Evolutionary conservation across 2,797 vertebrate genomes (phyloP).

Genomic region (Bovichtus diacanthus): DNA sequence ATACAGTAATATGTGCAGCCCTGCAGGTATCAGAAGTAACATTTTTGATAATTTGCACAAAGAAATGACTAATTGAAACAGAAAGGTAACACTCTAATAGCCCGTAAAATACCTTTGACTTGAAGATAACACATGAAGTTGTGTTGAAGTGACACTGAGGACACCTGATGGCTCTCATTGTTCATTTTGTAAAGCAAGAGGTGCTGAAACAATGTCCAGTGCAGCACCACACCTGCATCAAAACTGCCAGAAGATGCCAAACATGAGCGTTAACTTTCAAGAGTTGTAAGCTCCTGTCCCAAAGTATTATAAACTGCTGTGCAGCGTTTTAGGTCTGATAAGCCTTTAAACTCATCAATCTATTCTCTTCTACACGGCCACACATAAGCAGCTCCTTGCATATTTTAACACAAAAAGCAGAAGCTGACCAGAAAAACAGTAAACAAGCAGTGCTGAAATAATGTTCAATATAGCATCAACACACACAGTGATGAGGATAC

Average conservation of each 20-base stretch:
- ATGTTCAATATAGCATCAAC: not conserved
- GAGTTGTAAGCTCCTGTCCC: not conserved
- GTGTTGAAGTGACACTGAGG: not conserved
- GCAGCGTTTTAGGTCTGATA: not conserved
- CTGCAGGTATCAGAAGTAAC: slow-evolving; percentile 17
- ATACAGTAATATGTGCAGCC: slow-evolving; percentile 14
- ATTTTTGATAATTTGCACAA: slow-evolving; percentile 1
- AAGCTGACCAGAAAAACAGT: slow-evolving; percentile 5
- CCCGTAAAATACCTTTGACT: not conserved
- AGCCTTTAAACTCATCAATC: not conserved
- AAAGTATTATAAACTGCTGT: not conserved
- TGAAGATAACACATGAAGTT: not conserved
- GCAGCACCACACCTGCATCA: not conserved
- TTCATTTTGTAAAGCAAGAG: no score
- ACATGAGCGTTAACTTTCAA: not conserved
- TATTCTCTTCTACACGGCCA: slow-evolving; percentile 2
- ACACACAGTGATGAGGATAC: not conserved
- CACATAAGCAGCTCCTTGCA: not conserved
- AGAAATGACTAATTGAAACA: slow-evolving; percentile 5
- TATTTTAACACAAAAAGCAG: not conserved
- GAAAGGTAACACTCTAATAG: slow-evolving; percentile 1
- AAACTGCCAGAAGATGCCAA: no score
- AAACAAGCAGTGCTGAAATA: slow-evolving; percentile 4
- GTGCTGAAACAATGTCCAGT: not conserved
- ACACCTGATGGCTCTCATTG: not conserved